phyloP scores from a whole-genome alignment of 2,113 vertebrate genomes.

The Microtus richardsoni region DNA sequence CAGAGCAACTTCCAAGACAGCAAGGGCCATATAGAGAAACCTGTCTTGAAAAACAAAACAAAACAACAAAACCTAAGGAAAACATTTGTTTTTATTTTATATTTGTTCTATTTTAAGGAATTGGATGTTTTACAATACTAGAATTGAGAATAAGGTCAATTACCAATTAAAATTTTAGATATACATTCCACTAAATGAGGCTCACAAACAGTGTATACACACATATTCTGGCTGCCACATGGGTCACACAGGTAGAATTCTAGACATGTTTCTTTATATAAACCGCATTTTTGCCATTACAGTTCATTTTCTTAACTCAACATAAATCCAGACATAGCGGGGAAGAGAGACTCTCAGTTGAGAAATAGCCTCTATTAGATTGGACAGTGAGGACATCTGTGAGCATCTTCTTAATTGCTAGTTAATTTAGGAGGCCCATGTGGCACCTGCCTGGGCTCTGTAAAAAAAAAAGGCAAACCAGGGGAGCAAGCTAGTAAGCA shows the following conservation, averaged over 20 bases:
- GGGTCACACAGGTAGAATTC: neutral
- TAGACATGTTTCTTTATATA: neutral
- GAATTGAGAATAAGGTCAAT: neutral
- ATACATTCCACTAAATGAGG: neutral
- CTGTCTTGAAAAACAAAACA: neutral
- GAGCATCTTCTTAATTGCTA: neutral
- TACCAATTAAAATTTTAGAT: constrained; percentile 16
- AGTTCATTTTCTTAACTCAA: neutral
- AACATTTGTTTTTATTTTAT: neutral
- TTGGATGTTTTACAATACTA: neutral
- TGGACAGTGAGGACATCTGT: neutral
- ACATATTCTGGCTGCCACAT: neutral
- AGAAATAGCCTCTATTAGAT: neutral
- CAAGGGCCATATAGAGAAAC: neutral
- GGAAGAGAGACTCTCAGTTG: neutral
- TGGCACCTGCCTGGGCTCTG: too few relatives aligned
- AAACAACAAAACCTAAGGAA: neutral
- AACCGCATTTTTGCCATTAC: neutral
- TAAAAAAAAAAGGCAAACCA: neutral
- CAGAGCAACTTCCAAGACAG: neutral
- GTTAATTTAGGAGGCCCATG: neutral
- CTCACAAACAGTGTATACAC: neutral
- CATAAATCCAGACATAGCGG: neutral
- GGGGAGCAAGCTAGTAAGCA: neutral
- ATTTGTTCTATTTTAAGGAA: neutral